phyloP scores from a whole-genome alignment of 1,140 invertebrate genomes.

The Drosophila oshimai region DNA sequence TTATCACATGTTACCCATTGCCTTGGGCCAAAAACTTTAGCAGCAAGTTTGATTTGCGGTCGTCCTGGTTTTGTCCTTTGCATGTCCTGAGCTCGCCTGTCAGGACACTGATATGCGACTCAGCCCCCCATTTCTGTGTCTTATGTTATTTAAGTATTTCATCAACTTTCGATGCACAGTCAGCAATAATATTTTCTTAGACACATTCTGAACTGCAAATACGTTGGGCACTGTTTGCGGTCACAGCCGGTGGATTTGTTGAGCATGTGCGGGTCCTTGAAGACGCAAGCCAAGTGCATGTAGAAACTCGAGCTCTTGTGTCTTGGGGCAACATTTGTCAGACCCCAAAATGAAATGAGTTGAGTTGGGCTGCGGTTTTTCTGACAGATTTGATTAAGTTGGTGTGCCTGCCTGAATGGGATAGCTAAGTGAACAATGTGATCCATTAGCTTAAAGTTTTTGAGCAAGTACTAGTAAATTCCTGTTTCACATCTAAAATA shows the following conservation, averaged over 20 bases:
- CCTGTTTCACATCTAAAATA: too few relatives aligned
- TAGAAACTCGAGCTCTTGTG: slow-evolving; percentile 29
- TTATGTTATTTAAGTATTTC: slow-evolving; percentile 50
- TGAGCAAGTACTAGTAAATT: too few relatives aligned
- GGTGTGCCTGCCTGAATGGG: slow-evolving; percentile 15
- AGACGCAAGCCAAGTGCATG: slow-evolving; percentile 40
- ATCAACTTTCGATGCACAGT: slow-evolving; percentile 56
- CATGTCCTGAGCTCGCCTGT: slow-evolving; percentile 36
- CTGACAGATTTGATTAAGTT: slow-evolving; percentile 72
- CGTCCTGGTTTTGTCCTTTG: slow-evolving; percentile 21
- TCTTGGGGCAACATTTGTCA: slow-evolving; percentile 65
- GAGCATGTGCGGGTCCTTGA: slow-evolving; percentile 35
- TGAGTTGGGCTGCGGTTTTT: slow-evolving; percentile 61
- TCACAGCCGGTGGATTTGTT: slow-evolving; percentile 29
- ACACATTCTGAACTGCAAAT: slow-evolving; percentile 48
- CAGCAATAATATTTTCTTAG: slow-evolving; percentile 77
- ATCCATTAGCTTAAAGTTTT: slow-evolving; percentile 6
- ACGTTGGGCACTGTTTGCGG: slow-evolving; percentile 36
- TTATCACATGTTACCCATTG: slow-evolving; percentile 73
- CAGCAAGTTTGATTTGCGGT: slow-evolving; percentile 76
- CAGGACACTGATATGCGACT: slow-evolving; percentile 70
- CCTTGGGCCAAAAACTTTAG: slow-evolving; percentile 62
- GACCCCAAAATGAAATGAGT: slow-evolving; percentile 17
- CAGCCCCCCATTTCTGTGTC: slow-evolving; percentile 14
- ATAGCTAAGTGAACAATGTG: slow-evolving; percentile 17